Evolutionary conservation across 2,113 vertebrate species (phyloP).

Genomic region (Ardeotis arabs): DNA sequence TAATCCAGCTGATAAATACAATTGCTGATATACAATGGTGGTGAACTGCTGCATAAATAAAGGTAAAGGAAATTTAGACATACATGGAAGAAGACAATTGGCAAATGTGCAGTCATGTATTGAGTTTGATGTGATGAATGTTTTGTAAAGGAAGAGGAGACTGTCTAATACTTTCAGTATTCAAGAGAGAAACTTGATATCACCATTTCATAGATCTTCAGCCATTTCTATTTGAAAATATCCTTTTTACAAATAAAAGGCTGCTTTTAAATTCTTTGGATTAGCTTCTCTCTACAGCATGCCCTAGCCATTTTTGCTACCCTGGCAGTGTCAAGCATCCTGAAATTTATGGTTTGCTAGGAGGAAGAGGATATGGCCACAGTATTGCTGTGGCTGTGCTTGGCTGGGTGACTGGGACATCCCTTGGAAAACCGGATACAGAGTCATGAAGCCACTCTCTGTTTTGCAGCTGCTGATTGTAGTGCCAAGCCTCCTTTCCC

Average conservation of each 20-base stretch:
- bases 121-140: background rate
- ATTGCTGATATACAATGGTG: background rate
- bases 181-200: background rate
- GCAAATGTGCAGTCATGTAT: background rate
- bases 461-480: background rate
- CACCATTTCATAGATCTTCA: background rate
- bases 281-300: background rate
- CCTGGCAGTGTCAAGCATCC: background rate
- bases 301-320: background rate
- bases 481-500: background rate
- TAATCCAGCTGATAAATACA: background rate
- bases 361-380: background rate
- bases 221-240: background rate
- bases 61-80: background rate
- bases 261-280: background rate
- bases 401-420: background rate
- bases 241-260: background rate
- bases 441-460: background rate
- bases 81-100: background rate
- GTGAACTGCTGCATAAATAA: background rate
- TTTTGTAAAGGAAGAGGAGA: background rate
- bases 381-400: background rate
- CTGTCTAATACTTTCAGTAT: background rate
- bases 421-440: background rate
- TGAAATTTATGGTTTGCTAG: background rate